These are phyloP conservation scores for Isoperla grammatica DNA, from an alignment of 2,888 invertebrate genomes.

Conservation along the genomic window DNA sequence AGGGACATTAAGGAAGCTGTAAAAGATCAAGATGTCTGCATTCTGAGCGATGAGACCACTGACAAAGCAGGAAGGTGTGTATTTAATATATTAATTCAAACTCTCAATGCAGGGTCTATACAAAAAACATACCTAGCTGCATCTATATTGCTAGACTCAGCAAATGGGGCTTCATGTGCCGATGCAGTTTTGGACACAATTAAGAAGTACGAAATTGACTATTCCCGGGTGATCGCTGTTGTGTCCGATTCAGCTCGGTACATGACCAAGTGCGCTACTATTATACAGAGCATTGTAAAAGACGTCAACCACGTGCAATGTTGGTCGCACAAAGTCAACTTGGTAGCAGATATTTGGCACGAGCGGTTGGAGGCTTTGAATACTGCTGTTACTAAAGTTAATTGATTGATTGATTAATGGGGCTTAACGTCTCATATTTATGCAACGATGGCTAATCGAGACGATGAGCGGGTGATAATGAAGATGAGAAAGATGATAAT, in stretches of 20 bases:
- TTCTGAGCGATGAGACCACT: slow-evolving; percentile 21
- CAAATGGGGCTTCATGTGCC: slow-evolving; percentile 9
- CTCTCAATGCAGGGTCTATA: neutral
- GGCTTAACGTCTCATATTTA: too few relatives aligned
- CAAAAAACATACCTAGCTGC: slow-evolving; percentile 2
- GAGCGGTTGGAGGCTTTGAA: too few relatives aligned
- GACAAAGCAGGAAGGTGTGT: slow-evolving; percentile 19
- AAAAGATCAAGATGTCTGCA: neutral
- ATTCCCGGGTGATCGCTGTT: slow-evolving; percentile 1
- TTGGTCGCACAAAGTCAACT: too few relatives aligned
- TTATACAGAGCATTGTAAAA: too few relatives aligned
- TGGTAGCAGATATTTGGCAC: too few relatives aligned
- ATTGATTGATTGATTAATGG: too few relatives aligned
- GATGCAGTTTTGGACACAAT: slow-evolving; percentile 20
- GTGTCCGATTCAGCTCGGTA: slow-evolving; percentile 17
- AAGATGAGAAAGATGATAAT: too few relatives aligned
- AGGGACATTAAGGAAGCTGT: slow-evolving; percentile 8
- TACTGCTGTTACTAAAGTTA: too few relatives aligned
- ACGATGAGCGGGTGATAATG: too few relatives aligned
- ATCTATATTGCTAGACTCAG: slow-evolving; percentile 7
- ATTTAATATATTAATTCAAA: slow-evolving; percentile 15
- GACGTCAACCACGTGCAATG: too few relatives aligned
- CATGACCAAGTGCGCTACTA: slow-evolving; percentile 1
- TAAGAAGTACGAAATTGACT: slow-evolving; percentile 6
- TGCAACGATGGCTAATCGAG: too few relatives aligned